These are phyloP conservation scores for Mionectes olivaceus DNA, from an alignment of 2,797 vertebrate species.

Conservation along the genomic window DNA sequence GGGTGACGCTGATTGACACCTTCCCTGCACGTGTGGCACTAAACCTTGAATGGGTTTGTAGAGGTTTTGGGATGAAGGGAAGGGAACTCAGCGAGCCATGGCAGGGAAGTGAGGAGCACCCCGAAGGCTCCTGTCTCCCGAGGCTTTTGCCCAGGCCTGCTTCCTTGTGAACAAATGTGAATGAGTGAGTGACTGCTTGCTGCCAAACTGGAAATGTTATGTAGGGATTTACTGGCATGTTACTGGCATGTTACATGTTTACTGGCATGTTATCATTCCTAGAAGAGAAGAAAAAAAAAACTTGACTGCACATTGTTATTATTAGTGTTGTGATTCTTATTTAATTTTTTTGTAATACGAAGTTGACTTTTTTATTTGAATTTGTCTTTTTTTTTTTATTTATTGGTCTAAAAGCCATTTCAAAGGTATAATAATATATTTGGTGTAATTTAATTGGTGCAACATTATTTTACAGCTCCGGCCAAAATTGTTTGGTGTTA, in stretches of 20 bases:
- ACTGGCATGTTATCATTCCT: conserved; percentile 87
- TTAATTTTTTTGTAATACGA: conserved; percentile 94
- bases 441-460: conserved; percentile 89
- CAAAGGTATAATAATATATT: conserved; percentile 89
- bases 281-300: conserved; percentile 85
- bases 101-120: conserved; percentile 2
- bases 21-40: not conserved
- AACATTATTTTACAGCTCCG: conserved; percentile 79
- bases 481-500: conserved; percentile 74
- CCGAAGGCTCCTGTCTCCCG: not conserved
- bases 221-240: conserved; percentile 90
- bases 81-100: not conserved
- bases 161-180: conserved; percentile 83
- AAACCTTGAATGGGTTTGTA: not conserved
- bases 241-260: conserved; percentile 87
- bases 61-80: not conserved
- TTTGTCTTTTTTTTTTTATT: conserved; percentile 89
- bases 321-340: conserved; percentile 92
- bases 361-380: conserved; percentile 90
- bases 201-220: conserved; percentile 96
- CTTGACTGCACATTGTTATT: conserved; percentile 99
- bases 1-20: not conserved
- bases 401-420: conserved; percentile 99
- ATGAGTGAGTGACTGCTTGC: conserved; percentile 82
- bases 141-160: conserved; percentile 72